Conservation (phyloP, 2,113 vertebrate genomes). For the Protomyctophum bolini region DNA sequence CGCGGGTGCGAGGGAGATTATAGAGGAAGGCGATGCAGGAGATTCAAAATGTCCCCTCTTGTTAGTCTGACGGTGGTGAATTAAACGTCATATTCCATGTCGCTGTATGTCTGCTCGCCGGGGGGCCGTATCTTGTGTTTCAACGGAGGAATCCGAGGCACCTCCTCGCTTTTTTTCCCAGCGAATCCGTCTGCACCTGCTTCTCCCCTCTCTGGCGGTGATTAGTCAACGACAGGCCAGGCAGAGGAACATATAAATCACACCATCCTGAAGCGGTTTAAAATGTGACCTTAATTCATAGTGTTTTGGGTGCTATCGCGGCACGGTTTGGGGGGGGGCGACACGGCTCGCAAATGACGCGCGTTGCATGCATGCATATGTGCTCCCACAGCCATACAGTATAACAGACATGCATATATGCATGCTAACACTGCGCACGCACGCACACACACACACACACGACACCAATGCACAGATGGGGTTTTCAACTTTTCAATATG, state of each 20-base stretch:
- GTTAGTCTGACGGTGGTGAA: conserved; percentile 49
- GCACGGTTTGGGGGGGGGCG: conserved; percentile 24
- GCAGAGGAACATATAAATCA: conserved; percentile 68
- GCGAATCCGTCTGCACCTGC: conserved; percentile 67
- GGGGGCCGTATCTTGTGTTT: conserved; percentile 33
- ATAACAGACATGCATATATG: conserved; percentile 1
- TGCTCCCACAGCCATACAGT: neutral
- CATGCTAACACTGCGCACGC: neutral
- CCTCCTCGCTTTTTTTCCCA: conserved; percentile 55
- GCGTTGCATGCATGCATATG: conserved; percentile 1
- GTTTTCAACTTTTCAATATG: conserved; percentile 39
- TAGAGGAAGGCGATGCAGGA: conserved; percentile 38
- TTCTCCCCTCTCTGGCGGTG: conserved; percentile 53
- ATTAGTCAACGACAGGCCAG: conserved; percentile 68
- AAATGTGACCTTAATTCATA: conserved; percentile 64
- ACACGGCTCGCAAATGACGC: conserved; percentile 7
- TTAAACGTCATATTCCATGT: conserved; percentile 57
- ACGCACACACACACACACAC: conserved; percentile 5
- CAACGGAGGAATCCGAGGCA: conserved; percentile 43
- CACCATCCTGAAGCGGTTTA: conserved; percentile 41
- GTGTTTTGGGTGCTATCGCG: conserved; percentile 49
- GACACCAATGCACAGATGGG: conserved; percentile 57
- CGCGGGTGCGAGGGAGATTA: conserved; percentile 19
- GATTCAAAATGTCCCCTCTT: conserved; percentile 51
- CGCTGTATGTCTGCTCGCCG: conserved; percentile 28